A percentile compares a stretch with the other conserved stretches of the same genome.
Evolutionary conservation across 2,113 vertebrate species (phyloP).

Genomic region (Phrynosoma blainvillii): DNA sequence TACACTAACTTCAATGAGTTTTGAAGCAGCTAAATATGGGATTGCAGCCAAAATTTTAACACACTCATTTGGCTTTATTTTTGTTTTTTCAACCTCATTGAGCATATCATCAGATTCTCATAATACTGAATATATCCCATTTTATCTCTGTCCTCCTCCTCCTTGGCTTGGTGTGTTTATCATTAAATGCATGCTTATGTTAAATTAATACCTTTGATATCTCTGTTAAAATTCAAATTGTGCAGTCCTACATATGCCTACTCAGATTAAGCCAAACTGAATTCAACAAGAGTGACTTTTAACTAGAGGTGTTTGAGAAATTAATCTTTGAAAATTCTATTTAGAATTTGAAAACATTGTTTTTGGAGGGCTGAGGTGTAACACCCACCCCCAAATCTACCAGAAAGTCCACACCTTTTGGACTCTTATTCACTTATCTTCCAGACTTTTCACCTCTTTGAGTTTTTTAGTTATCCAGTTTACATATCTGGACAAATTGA

Average conservation of each 20-base stretch:
- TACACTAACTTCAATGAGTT: background rate
- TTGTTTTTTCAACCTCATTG: background rate
- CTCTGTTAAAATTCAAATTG: background rate
- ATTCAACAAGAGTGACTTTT: background rate
- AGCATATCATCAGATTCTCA: background rate
- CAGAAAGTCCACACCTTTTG: too few species aligned
- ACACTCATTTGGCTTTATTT: background rate
- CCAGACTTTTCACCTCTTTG: background rate
- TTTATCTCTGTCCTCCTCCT: background rate
- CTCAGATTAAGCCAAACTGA: background rate
- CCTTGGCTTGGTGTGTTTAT: background rate
- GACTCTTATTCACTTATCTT: background rate
- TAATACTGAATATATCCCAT: background rate
- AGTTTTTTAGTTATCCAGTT: background rate
- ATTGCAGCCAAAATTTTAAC: background rate
- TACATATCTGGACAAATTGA: background rate
- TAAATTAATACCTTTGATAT: background rate
- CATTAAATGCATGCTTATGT: background rate
- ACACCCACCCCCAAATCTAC: background rate
- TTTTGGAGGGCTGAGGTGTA: too few species aligned
- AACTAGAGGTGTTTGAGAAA: background rate
- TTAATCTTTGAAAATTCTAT: background rate
- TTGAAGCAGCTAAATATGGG: background rate
- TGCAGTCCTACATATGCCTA: background rate
- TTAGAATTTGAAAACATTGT: background rate